Evolutionary conservation across 2,113 vertebrate genomes (phyloP).

Genomic region (Equus quagga): DNA sequence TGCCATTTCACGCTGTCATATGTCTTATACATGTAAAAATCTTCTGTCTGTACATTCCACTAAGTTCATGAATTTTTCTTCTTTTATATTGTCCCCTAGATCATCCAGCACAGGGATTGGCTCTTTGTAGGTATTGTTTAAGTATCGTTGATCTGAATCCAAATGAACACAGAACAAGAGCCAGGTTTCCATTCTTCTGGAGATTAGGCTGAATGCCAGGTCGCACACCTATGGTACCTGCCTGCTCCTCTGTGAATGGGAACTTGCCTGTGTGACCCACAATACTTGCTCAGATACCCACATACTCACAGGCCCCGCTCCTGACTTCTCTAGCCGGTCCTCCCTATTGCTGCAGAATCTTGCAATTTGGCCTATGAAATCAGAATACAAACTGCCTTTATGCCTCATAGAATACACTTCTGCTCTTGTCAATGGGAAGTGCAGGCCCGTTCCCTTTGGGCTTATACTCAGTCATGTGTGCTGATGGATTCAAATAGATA

Average conservation of each 20-base stretch:
- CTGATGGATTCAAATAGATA: constrained; percentile 19
- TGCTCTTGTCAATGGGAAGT: background rate
- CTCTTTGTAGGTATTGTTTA: background rate
- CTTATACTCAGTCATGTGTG: background rate
- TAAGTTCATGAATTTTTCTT: background rate
- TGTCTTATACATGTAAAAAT: background rate
- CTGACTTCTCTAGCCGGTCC: background rate
- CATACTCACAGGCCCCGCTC: background rate
- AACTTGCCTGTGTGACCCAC: background rate
- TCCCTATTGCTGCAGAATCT: background rate
- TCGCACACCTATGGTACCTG: accelerated
- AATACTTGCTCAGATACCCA: background rate
- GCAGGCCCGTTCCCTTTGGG: background rate
- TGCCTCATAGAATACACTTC: background rate
- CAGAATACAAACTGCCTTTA: background rate
- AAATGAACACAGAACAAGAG: background rate
- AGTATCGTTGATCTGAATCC: background rate
- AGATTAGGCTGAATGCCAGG: background rate
- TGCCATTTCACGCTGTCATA: background rate
- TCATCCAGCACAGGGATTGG: background rate
- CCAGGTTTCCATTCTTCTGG: background rate
- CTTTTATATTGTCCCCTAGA: background rate
- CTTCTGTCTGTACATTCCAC: background rate
- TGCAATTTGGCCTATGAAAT: background rate
- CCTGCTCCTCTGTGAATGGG: background rate